Conservation (phyloP, 2,113 vertebrate species). For the Heterotilapia buettikoferi region DNA sequence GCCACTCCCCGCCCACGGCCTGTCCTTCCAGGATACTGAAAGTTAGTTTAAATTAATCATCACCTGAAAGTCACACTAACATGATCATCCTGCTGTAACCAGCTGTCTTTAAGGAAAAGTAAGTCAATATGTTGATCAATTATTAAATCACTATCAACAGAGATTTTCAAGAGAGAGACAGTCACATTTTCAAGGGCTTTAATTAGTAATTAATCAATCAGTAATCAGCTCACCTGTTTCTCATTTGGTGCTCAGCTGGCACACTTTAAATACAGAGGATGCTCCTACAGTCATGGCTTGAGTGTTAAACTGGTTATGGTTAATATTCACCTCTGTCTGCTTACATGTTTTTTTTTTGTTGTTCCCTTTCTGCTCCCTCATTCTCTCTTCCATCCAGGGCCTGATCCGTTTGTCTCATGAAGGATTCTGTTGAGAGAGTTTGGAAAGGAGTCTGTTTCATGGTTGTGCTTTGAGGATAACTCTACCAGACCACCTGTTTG, state of each 20-base stretch:
- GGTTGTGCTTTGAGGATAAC: neutral
- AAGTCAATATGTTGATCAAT: neutral
- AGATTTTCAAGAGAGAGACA: neutral
- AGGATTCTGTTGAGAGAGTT: neutral
- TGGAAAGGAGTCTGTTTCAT: neutral
- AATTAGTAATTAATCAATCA: neutral
- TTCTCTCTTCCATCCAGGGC: neutral
- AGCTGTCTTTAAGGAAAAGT: neutral
- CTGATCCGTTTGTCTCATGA: neutral
- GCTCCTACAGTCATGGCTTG: neutral
- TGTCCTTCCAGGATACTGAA: neutral
- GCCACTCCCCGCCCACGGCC: neutral
- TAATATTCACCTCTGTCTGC: neutral
- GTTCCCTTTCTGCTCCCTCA: neutral
- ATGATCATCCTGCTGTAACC: neutral
- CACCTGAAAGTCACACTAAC: neutral
- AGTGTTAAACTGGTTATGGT: neutral
- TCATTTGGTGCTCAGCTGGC: neutral
- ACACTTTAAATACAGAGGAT: neutral
- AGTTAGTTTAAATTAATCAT: neutral
- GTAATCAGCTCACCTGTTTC: neutral
- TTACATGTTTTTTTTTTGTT: accelerated
- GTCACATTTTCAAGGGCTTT: neutral
- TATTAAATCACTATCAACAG: neutral
- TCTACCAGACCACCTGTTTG: neutral